phyloP scores from a whole-genome alignment of 2,113 vertebrate species.

The Oryzias curvinotus region DNA sequence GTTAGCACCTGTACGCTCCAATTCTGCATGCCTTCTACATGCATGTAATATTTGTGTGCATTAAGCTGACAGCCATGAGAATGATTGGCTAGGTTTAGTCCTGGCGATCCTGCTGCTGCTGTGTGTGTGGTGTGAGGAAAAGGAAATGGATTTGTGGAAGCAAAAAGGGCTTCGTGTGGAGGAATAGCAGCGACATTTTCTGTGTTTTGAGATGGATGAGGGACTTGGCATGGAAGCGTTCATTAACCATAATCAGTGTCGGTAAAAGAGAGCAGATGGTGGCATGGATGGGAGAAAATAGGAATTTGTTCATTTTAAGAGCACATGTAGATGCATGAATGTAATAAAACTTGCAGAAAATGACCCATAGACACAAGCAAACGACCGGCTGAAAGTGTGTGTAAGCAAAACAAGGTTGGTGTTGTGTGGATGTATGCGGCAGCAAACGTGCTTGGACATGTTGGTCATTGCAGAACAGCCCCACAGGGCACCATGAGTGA shows the following conservation, averaged over 20 bases:
- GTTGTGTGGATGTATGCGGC: slow-evolving; percentile 47
- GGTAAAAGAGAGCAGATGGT: slow-evolving; percentile 68
- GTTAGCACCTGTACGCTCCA: slow-evolving; percentile 82
- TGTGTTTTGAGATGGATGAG: slow-evolving; percentile 73
- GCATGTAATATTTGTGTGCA: slow-evolving; percentile 73
- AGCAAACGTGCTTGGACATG: slow-evolving; percentile 55
- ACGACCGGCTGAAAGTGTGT: slow-evolving; percentile 15
- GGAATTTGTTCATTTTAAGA: slow-evolving; percentile 16
- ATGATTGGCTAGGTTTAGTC: slow-evolving; percentile 56
- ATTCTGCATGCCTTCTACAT: slow-evolving; percentile 71
- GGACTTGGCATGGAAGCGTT: slow-evolving; percentile 63
- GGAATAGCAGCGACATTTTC: slow-evolving; percentile 69
- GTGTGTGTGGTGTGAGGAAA: slow-evolving; percentile 44
- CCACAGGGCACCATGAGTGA: slow-evolving; percentile 61
- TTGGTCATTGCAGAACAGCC: slow-evolving; percentile 59
- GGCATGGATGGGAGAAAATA: slow-evolving; percentile 42
- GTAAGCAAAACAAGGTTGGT: slow-evolving; percentile 24
- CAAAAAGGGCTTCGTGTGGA: slow-evolving; percentile 41
- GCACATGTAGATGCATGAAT: slow-evolving; percentile 8
- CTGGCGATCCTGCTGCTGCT: slow-evolving; percentile 13
- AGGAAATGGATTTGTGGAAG: slow-evolving; percentile 56
- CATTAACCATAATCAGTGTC: slow-evolving; percentile 70
- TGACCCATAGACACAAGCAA: slow-evolving; percentile 13
- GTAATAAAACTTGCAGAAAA: slow-evolving; percentile 21
- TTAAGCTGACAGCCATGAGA: slow-evolving; percentile 75